Evolutionary conservation across 2,113 vertebrate genomes (phyloP).

Genomic region (Engraulis encrasicolus): DNA sequence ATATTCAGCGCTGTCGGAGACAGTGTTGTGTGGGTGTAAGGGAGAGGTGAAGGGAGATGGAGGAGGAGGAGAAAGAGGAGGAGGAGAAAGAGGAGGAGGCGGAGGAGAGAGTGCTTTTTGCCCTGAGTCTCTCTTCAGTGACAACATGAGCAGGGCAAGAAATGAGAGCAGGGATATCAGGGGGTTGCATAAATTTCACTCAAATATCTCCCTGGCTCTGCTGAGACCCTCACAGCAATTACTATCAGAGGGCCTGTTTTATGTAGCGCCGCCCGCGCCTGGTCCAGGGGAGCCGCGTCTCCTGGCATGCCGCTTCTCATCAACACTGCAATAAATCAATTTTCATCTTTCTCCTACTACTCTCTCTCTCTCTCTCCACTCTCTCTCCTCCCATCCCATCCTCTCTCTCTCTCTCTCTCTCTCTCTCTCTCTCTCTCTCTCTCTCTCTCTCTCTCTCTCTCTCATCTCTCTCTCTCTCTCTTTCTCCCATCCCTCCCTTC

Average conservation of each 20-base stretch:
- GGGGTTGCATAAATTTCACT: constrained; percentile 64
- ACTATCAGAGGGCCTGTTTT: constrained; percentile 72
- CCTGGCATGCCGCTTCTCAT: constrained; percentile 75
- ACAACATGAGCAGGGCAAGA: constrained; percentile 53
- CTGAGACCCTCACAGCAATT: constrained; percentile 73
- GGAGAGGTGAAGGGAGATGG: background rate
- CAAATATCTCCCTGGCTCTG: constrained; percentile 58
- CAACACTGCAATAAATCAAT: constrained; percentile 79
- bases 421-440: background rate
- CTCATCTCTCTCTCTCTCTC: too few species aligned
- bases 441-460: too few species aligned
- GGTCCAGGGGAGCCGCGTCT: constrained; percentile 68
- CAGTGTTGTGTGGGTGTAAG: background rate
- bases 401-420: constrained; percentile 49
- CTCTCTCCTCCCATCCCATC: constrained; percentile 40
- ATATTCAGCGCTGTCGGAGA: background rate
- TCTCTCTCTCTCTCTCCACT: too few species aligned
- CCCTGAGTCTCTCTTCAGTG: constrained; percentile 39
- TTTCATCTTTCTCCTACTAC: constrained; percentile 72
- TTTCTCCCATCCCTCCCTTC: too few species aligned
- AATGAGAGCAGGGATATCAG: constrained; percentile 56
- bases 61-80: background rate
- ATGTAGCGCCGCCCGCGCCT: constrained; percentile 70
- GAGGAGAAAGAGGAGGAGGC: background rate
- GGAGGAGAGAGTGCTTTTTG: constrained; percentile 15